Evolutionary conservation across 2,888 invertebrate genomes (phyloP), one percentile per base, ranked within the genome.

Genomic region (Dryobota labecula): DNA sequence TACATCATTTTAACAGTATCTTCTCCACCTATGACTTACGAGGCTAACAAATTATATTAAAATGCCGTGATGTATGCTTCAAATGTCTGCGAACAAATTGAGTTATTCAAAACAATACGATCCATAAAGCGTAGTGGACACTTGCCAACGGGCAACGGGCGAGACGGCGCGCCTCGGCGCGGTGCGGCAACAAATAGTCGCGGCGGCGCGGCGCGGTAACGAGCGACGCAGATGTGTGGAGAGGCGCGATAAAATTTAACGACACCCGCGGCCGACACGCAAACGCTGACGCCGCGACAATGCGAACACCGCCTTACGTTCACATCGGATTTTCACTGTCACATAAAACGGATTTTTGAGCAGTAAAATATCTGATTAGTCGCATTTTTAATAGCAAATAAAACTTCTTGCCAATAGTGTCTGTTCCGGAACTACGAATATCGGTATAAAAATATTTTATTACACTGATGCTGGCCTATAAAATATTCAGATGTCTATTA

Each of bases 211-310:
- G 70, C 67, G 70, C 73, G 79, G 82, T 87, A 86, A 88, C 88
- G 87, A 87, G 83, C 86, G 86, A 68, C 84, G 86, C 91, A 91
- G 89, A 90, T 90, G 91, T 90, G 91, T 86, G 85, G 86, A 87
- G 85, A 86, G 83, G 77, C 80, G 84, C 80, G 88, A 90, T 91
- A 87, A 91, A 90, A 87, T 84, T 90, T 90, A 87, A 91, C 88
- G 90, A 89, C 81, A 80, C 68, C 64, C 85, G 84, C 80, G 65
- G 69, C 82, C 77, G 65, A 49, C 65, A 70, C 81, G 88, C 88
- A 73, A 70, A 43, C 75, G 71, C 80, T 76, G 83, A 78, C 84
- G 78, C 33, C 41, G 71, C 73, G 62, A 64, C 73, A 58, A 51
- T 64, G 49, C 56, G 54, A 20, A 45, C 38, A 33, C 51, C 33